Evolutionary conservation across 1,140 invertebrate species (phyloP).

Genomic region (Lordiphosa clarofinis): DNA sequence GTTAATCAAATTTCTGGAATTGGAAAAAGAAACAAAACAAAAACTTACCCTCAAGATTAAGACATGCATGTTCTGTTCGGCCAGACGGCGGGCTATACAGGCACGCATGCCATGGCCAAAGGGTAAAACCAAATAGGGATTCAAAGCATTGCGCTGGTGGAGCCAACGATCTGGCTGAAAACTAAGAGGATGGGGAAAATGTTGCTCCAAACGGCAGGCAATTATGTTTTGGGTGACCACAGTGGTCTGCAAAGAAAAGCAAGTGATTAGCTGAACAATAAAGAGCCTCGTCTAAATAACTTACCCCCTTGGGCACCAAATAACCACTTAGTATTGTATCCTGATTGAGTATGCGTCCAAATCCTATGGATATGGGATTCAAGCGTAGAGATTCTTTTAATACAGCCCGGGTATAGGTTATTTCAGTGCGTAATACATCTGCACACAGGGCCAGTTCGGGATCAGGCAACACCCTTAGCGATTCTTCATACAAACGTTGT

Average conservation of each 20-base stretch:
- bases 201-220: slow-evolving; percentile 85
- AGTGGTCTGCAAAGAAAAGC: slow-evolving; percentile 85
- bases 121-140: slow-evolving; percentile 90
- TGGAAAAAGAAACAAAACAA: slow-evolving; percentile 4
- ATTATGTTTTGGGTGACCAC: slow-evolving; percentile 94
- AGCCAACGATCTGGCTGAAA: slow-evolving; percentile 91
- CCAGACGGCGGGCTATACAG: slow-evolving; percentile 92
- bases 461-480: slow-evolving; percentile 81
- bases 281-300: slow-evolving; percentile 41
- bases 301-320: slow-evolving; percentile 90
- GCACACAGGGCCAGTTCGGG: slow-evolving; percentile 81
- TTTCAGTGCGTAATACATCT: slow-evolving; percentile 82
- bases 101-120: slow-evolving; percentile 94
- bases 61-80: slow-evolving; percentile 92
- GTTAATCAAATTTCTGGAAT: slow-evolving; percentile 4
- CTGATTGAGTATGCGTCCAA: slow-evolving; percentile 88
- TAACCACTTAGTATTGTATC: slow-evolving; percentile 91
- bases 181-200: slow-evolving; percentile 85
- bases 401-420: slow-evolving; percentile 88
- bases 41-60: slow-evolving; percentile 86
- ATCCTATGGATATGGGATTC: slow-evolving; percentile 90
- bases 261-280: neutral
- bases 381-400: slow-evolving; percentile 92
- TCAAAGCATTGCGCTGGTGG: slow-evolving; percentile 79
- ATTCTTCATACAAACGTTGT: slow-evolving; percentile 86